phyloP scores from a whole-genome alignment of 2,797 vertebrate genomes.

The Acridotheres tristis region DNA sequence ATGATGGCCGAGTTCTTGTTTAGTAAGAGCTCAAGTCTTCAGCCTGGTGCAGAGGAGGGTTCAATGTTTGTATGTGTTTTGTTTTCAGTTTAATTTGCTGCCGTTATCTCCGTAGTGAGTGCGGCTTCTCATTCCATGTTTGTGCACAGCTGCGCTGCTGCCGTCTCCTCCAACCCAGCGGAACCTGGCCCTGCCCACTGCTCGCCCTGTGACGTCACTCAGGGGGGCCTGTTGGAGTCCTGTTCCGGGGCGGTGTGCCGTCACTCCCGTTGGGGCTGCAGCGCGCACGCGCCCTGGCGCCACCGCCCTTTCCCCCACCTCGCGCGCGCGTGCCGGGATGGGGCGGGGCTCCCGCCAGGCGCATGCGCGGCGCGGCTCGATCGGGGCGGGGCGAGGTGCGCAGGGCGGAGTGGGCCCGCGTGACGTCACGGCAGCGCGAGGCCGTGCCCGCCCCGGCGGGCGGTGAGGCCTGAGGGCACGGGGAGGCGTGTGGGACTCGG shows the following conservation, averaged over 20 bases:
- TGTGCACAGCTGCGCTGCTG: not conserved
- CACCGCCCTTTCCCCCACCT: accelerated
- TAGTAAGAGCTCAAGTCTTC: accelerated
- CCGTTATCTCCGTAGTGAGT: accelerated
- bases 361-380: not conserved
- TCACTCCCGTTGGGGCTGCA: not conserved
- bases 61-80: accelerated
- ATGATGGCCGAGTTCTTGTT: not conserved
- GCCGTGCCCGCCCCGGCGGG: not conserved
- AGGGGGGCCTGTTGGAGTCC: accelerated
- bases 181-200: too few relatives aligned
- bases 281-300: not conserved
- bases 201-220: not conserved
- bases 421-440: not conserved
- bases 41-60: not conserved
- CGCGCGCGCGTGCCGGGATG: not conserved
- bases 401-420: not conserved
- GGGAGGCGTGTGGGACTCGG: too few relatives aligned
- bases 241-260: accelerated
- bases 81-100: accelerated
- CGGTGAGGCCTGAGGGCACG: not conserved
- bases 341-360: not conserved
- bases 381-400: accelerated
- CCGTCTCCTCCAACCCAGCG: not conserved
- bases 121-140: accelerated